These are phyloP conservation scores for Carposina sasakii DNA, from an alignment of 1,140 invertebrate species.

Conservation along the genomic window DNA sequence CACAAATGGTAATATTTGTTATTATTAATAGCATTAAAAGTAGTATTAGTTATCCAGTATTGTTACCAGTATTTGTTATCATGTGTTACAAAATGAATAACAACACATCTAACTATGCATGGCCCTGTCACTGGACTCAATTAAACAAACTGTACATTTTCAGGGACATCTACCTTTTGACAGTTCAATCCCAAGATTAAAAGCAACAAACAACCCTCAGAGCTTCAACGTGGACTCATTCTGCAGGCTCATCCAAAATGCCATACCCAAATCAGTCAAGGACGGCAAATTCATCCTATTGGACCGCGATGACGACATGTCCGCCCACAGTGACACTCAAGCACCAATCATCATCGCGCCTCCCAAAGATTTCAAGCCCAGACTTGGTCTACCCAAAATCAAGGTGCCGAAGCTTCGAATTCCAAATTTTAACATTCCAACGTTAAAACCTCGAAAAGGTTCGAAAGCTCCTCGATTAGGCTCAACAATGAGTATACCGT, in stretches of 20 bases:
- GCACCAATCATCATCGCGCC: constrained; percentile 37
- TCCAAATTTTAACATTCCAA: constrained; percentile 31
- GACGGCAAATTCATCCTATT: constrained; percentile 45
- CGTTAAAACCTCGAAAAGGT: constrained; percentile 7
- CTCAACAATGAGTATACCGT: constrained; percentile 26
- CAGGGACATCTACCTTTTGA: no score
- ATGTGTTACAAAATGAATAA: no score
- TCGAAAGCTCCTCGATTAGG: constrained; percentile 31
- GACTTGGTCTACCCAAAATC: constrained; percentile 36
- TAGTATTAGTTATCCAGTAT: no score
- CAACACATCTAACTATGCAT: no score
- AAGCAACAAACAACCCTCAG: no score
- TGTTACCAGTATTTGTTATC: no score
- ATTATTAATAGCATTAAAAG: no score
- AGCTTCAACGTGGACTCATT: constrained; percentile 45
- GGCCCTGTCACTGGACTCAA: no score
- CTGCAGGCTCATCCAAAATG: constrained; percentile 50
- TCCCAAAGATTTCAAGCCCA: constrained; percentile 41
- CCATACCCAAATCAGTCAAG: constrained; percentile 49
- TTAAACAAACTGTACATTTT: no score
- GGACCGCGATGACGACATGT: constrained; percentile 37
- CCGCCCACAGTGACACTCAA: constrained; percentile 36
- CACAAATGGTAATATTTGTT: no score
- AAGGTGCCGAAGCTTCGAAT: constrained; percentile 40
- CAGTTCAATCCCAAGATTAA: no score